These are phyloP conservation scores for Tetropium fuscum DNA, from an alignment of 2,888 invertebrate genomes.

Conservation along the genomic window DNA sequence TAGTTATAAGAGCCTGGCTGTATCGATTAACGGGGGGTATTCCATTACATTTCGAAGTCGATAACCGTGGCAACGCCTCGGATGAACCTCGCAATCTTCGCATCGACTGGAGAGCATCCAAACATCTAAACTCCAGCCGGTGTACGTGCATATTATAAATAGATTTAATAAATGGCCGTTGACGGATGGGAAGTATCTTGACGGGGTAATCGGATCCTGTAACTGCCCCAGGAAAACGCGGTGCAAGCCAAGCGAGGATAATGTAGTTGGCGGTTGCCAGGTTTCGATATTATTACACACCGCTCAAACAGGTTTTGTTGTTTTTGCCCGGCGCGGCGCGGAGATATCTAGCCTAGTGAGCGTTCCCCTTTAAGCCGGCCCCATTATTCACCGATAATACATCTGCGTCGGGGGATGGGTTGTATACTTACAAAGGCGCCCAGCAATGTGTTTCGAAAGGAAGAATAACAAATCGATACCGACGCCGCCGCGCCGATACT, in stretches of 20 bases:
- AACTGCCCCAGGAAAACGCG: conserved; percentile 10
- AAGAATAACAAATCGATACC: conserved; percentile 25
- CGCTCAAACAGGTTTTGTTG: conserved; percentile 5
- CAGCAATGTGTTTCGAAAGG: conserved; percentile 12
- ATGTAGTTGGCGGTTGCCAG: conserved; percentile 2
- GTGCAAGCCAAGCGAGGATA: conserved; percentile 7
- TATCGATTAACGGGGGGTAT: too few species aligned
- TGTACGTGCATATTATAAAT: conserved; percentile 48
- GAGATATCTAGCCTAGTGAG: too few species aligned
- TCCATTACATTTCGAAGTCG: too few species aligned
- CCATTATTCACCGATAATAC: conserved; percentile 24
- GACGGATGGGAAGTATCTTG: conserved; percentile 39
- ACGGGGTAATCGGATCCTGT: conserved; percentile 32
- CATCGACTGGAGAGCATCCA: conserved; percentile 50
- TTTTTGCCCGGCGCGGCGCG: conserved; percentile 3
- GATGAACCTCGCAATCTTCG: too few species aligned
- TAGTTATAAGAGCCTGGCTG: too few species aligned
- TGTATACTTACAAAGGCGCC: conserved; percentile 21
- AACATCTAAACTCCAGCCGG: too few species aligned
- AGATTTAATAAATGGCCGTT: conserved; percentile 51
- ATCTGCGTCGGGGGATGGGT: conserved; percentile 22
- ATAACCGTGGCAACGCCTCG: too few species aligned
- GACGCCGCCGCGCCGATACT: conserved; percentile 12
- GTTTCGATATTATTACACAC: conserved; percentile 1
- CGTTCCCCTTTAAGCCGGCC: conserved; percentile 23